These are phyloP conservation scores for Leuciscus waleckii DNA, from an alignment of 2,797 vertebrate species.

Conservation along the genomic window DNA sequence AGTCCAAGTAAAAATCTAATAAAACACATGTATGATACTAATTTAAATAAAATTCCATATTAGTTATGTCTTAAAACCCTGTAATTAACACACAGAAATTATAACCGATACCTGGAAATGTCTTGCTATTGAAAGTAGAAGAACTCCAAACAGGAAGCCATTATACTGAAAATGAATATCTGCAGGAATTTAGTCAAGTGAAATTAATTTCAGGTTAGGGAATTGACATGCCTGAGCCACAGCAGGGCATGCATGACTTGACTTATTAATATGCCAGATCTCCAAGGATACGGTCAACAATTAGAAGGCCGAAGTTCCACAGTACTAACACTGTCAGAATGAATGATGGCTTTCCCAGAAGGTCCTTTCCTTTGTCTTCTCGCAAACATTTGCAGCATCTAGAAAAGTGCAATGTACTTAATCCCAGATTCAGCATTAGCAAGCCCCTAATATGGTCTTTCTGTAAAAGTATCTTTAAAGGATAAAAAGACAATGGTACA, in stretches of 20 bases:
- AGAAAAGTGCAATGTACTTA: not conserved
- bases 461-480: not conserved
- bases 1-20: not conserved
- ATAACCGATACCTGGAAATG: constrained; percentile 85
- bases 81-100: not conserved
- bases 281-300: constrained; percentile 96
- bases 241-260: not conserved
- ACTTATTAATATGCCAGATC: not conserved
- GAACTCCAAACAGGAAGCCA: constrained; percentile 91
- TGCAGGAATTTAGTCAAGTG: constrained; percentile 63
- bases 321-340: constrained; percentile 88
- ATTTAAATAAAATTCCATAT: not conserved
- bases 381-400: constrained; percentile 89
- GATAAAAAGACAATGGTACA: not conserved
- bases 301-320: constrained; percentile 93
- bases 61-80: not conserved
- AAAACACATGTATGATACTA: not conserved
- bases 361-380: constrained; percentile 80
- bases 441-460: not conserved
- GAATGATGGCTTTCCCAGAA: constrained; percentile 83
- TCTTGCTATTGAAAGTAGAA: constrained; percentile 91
- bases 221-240: not conserved
- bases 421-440: not conserved
- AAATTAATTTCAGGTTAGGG: not conserved
- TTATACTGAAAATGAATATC: constrained; percentile 99